Evolutionary conservation across 2,797 vertebrate genomes (phyloP).

Genomic region (Enteromius thamalakanensis): DNA sequence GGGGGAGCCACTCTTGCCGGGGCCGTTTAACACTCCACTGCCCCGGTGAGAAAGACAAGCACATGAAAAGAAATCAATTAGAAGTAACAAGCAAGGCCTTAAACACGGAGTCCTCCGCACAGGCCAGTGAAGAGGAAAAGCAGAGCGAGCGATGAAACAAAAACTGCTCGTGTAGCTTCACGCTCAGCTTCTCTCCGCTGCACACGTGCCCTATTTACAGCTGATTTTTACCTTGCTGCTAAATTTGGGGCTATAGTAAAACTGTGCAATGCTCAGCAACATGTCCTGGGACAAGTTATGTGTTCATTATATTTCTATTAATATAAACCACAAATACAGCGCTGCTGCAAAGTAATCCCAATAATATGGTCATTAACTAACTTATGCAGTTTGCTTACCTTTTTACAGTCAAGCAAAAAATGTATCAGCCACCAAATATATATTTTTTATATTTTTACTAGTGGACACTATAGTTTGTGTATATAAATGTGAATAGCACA

Average conservation of each 20-base stretch:
- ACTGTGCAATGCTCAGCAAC: background rate
- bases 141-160: constrained; percentile 35
- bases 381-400: background rate
- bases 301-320: background rate
- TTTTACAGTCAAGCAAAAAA: background rate
- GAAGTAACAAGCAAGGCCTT: constrained; percentile 63
- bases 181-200: constrained; percentile 25
- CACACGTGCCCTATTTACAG: background rate
- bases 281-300: background rate
- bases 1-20: constrained; percentile 48
- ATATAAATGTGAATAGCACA: too few species aligned
- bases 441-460: too few species aligned
- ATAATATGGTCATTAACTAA: background rate
- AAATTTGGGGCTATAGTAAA: constrained; percentile 21
- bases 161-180: constrained; percentile 27
- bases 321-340: background rate
- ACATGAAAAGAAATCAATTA: constrained; percentile 68
- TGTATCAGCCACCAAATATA: too few species aligned
- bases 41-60: constrained; percentile 62
- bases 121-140: constrained; percentile 55
- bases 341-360: background rate
- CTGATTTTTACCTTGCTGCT: constrained; percentile 7
- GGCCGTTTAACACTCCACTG: constrained; percentile 63
- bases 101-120: constrained; percentile 46
- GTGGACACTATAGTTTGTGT: too few species aligned